phyloP scores from a whole-genome alignment of 1,140 invertebrate genomes.

The Apis cerana region DNA sequence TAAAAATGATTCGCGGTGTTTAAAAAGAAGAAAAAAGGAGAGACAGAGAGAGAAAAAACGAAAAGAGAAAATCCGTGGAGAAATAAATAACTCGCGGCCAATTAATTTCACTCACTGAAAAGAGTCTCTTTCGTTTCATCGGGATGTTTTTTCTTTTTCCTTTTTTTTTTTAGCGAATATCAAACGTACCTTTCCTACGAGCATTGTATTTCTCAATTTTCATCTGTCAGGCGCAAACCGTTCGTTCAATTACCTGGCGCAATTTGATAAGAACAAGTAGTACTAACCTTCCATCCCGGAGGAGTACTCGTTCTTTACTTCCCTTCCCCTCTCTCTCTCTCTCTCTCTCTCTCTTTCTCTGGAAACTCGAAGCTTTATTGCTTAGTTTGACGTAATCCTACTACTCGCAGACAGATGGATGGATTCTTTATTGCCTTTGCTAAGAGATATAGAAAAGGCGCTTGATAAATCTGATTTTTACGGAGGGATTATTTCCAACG shows the following conservation, averaged over 20 bases:
- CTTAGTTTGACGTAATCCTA: constrained; percentile 23
- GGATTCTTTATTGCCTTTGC: constrained; percentile 4
- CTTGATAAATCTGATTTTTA: constrained; percentile 7
- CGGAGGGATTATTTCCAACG: not conserved
- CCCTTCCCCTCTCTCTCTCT: not conserved
- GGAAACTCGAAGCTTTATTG: constrained; percentile 11
- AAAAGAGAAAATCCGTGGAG: not conserved
- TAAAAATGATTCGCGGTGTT: not conserved
- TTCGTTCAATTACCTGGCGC: constrained; percentile 19
- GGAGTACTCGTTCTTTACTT: not conserved
- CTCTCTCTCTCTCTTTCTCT: not conserved
- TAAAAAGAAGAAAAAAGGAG: not conserved
- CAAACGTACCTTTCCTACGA: not conserved
- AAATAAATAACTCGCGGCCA: not conserved
- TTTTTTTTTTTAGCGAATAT: not conserved
- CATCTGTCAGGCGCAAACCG: constrained; percentile 7
- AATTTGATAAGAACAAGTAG: constrained; percentile 15
- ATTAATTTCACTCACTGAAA: not conserved
- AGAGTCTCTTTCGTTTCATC: not conserved
- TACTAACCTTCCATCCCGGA: too few relatives aligned
- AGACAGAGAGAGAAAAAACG: too few relatives aligned
- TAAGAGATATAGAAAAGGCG: not conserved
- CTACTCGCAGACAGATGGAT: constrained; percentile 1
- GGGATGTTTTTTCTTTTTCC: not conserved
- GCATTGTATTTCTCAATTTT: not conserved